A percentile compares a stretch with the other conserved stretches of the same genome.
phyloP scores from a whole-genome alignment of 2,797 vertebrate genomes.

The Syncerus caffer region DNA sequence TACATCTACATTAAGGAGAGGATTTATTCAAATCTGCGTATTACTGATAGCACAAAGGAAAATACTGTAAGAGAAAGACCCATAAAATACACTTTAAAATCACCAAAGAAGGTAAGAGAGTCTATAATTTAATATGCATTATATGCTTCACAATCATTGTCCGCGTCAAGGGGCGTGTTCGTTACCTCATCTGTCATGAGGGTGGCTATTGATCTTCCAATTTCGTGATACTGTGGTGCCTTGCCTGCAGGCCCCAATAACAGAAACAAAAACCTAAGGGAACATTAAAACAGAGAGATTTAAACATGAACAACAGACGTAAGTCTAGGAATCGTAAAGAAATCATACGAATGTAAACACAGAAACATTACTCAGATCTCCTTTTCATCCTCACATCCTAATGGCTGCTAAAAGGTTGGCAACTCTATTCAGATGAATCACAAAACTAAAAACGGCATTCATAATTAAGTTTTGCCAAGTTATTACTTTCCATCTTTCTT shows the following conservation, averaged over 20 bases:
- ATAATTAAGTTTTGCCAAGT: not conserved
- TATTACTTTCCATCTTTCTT: not conserved
- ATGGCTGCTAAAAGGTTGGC: not conserved
- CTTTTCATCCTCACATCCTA: not conserved
- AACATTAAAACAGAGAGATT: conserved; percentile 30
- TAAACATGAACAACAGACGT: not conserved
- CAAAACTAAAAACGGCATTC: not conserved
- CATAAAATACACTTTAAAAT: not conserved
- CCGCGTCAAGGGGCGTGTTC: not conserved
- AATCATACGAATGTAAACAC: not conserved
- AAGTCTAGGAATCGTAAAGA: not conserved
- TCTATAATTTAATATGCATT: not conserved
- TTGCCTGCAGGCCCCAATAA: conserved; percentile 95
- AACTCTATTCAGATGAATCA: not conserved
- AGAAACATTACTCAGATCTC: not conserved
- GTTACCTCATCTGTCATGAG: conserved; percentile 97
- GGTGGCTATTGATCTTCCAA: conserved; percentile 96
- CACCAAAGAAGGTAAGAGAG: not conserved
- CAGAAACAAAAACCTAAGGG: conserved; percentile 93
- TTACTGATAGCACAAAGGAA: not conserved
- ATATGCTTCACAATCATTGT: not conserved
- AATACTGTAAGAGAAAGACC: not conserved
- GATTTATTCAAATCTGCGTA: not conserved
- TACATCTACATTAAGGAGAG: not conserved
- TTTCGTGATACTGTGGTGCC: conserved; percentile 96